These are phyloP conservation scores for Myopa testacea DNA, from an alignment of 2,888 invertebrate genomes.

Conservation along the genomic window DNA sequence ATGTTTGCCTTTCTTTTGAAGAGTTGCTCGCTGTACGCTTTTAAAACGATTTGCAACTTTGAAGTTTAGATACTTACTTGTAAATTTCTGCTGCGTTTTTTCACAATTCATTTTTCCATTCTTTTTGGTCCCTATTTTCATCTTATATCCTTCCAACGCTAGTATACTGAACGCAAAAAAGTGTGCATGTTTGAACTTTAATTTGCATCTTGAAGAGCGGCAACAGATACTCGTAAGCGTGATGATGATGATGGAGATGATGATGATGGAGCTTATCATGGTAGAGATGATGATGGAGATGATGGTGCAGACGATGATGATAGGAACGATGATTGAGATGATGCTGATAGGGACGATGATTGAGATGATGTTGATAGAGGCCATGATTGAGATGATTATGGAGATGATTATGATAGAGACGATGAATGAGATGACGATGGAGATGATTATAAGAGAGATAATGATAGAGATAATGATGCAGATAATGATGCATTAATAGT, in stretches of 20 bases:
- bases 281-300: no score
- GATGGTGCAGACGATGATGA: no score
- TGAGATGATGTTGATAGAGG: background rate
- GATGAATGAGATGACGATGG: no score
- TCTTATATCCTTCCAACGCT: background rate
- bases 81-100: background rate
- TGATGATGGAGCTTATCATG: no score
- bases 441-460: no score
- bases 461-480: no score
- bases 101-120: background rate
- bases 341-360: background rate
- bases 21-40: background rate
- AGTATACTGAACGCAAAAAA: no score
- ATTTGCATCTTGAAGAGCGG: background rate
- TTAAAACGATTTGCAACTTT: background rate
- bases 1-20: background rate
- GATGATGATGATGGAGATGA: background rate
- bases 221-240: background rate
- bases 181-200: background rate
- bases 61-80: background rate
- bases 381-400: no score
- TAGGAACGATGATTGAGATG: background rate
- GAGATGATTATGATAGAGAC: no score
- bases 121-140: background rate
- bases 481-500: no score